Conservation (phyloP, 2,888 invertebrate genomes). For the Allygus modestus region DNA sequence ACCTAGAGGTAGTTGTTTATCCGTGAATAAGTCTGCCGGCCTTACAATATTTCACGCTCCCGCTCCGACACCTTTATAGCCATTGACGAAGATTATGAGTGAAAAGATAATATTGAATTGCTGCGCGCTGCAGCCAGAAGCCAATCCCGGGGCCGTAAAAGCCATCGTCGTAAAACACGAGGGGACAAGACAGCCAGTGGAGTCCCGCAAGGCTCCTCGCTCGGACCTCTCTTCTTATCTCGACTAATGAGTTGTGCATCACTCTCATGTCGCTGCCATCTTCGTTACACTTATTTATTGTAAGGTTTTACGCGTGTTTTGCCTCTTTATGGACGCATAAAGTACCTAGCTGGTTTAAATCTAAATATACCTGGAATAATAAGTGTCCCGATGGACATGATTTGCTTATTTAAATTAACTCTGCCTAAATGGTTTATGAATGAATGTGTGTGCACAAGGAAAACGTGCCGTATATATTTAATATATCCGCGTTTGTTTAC, state of each 20-base stretch:
- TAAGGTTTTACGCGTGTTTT: constrained; percentile 19
- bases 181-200: constrained; percentile 30
- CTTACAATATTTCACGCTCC: constrained; percentile 39
- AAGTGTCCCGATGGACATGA: not conserved
- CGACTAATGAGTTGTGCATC: constrained; percentile 43
- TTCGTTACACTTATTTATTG: constrained; percentile 41
- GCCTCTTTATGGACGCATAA: constrained; percentile 31
- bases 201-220: constrained; percentile 33
- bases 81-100: constrained; percentile 56
- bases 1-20: constrained; percentile 39
- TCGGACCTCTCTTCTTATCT: constrained; percentile 39
- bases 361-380: constrained; percentile 14
- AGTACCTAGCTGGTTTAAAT: constrained; percentile 16
- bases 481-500: no score
- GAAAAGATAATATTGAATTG: constrained; percentile 56
- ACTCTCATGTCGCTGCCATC: constrained; percentile 23
- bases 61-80: constrained; percentile 45
- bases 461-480: no score
- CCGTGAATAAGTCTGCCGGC: constrained; percentile 45
- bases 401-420: not conserved
- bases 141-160: constrained; percentile 55
- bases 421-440: not conserved
- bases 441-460: not conserved
- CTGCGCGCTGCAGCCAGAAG: constrained; percentile 49
- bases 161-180: constrained; percentile 53